Percentiles rank a stretch among this genome's conserved stretches.
Conservation (phyloP, 2,888 invertebrate genomes). For the Cyclophora punctaria region DNA sequence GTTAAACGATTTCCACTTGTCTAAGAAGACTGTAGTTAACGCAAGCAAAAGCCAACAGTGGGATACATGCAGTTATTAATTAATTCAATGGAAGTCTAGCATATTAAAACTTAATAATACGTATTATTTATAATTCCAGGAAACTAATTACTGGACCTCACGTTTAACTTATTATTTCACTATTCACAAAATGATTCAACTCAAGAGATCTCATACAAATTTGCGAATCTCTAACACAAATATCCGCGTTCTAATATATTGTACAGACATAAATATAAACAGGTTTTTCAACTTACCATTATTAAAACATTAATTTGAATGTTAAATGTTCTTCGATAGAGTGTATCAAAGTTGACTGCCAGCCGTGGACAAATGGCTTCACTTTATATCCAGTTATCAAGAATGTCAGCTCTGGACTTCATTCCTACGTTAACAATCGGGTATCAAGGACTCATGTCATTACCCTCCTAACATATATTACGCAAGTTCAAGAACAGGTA, state of each 20-base stretch:
- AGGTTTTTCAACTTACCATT: conserved; percentile 52
- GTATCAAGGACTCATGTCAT: conserved; percentile 51
- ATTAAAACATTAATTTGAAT: conserved; percentile 12
- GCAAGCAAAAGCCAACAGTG: too few relatives aligned
- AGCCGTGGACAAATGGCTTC: conserved; percentile 45
- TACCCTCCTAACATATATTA: conserved; percentile 41
- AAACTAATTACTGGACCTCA: too few relatives aligned
- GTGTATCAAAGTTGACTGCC: conserved; percentile 49
- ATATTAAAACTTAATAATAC: too few relatives aligned
- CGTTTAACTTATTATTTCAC: too few relatives aligned
- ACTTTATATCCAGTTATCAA: conserved; percentile 68
- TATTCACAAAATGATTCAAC: too few relatives aligned
- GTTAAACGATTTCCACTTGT: too few relatives aligned
- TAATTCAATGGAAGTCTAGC: too few relatives aligned
- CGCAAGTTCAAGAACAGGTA: conserved; percentile 9
- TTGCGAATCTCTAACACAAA: background rate
- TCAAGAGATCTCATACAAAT: too few relatives aligned
- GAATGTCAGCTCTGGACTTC: conserved; percentile 67
- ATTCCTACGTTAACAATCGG: conserved; percentile 55
- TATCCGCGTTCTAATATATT: conserved; percentile 1
- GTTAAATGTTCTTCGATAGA: conserved; percentile 44
- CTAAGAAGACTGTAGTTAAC: too few relatives aligned
- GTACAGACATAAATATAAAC: conserved; percentile 18
- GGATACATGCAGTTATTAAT: too few relatives aligned
- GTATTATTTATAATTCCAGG: too few relatives aligned